These are phyloP conservation scores for Phoxinus phoxinus DNA, from an alignment of 2,113 vertebrate genomes.

Conservation along the genomic window DNA sequence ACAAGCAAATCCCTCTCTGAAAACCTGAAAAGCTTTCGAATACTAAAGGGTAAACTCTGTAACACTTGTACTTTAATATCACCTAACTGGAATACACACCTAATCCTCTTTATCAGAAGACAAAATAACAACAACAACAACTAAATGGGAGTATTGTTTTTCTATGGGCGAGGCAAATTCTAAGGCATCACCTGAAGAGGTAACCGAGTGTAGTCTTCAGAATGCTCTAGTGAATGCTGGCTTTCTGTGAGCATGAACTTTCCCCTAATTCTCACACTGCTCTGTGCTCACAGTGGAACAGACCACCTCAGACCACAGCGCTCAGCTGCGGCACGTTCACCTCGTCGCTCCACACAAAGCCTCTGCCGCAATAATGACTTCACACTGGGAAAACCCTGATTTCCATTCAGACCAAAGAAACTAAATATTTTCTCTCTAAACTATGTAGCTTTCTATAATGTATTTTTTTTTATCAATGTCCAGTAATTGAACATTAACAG, in stretches of 20 bases:
- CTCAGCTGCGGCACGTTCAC: not conserved
- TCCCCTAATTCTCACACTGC: conserved; percentile 81
- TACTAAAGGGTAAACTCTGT: not conserved
- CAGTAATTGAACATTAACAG: not conserved
- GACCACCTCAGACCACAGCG: conserved; percentile 45
- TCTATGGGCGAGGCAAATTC: conserved; percentile 49
- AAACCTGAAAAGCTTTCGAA: conserved; percentile 1
- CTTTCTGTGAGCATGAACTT: conserved; percentile 74
- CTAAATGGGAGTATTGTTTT: conserved; percentile 25
- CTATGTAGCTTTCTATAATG: not conserved
- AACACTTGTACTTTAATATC: conserved; percentile 1
- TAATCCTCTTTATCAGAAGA: not conserved
- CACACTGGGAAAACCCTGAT: not conserved
- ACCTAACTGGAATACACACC: not conserved
- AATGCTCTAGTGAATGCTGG: conserved; percentile 52
- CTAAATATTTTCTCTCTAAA: not conserved
- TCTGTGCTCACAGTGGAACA: conserved; percentile 36
- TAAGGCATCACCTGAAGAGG: conserved; percentile 51
- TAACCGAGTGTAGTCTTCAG: conserved; percentile 39
- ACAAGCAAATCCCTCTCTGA: not conserved
- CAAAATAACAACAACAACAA: conserved; percentile 1
- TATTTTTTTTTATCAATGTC: not conserved
- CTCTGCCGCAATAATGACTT: not conserved
- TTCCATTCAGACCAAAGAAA: not conserved
- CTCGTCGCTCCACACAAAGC: conserved; percentile 39